Evolutionary conservation across 2,888 invertebrate genomes (phyloP), one percentile per base, ranked within the genome.

Genomic region (Lamproptera curius): DNA sequence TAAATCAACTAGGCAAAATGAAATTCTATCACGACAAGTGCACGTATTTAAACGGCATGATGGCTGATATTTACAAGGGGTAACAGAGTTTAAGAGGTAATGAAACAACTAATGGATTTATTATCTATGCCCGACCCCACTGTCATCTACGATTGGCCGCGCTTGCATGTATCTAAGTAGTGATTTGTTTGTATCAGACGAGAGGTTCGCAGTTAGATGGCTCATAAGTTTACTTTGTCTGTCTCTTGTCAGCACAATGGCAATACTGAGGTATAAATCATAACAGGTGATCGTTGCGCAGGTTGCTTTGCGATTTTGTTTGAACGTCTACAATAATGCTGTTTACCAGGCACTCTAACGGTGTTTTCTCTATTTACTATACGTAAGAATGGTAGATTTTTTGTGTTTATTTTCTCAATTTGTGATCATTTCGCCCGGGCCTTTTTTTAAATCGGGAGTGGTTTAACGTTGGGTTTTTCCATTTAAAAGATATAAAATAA

Each of bases 181-280:
- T 56, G 56, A 57, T 56, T 60, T 60, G 62, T 53, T 57, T 59
- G 65, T 66, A 61, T 58, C 61, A 67, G 67, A 66, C 58, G 63
- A 65, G 65, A 65, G 67, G 60, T 70, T 73, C 70, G 72, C 75
- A 70, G 73, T 71, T 68, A 70, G 67, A 66, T 65, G 66, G 71
- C 73, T 73, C 73, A 77, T 75, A 77, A 73, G 74, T 76, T 70
- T 74, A 61, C 61, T 65, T 65, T 61, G 65, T 63, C 63, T 62
- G 66, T 65, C 57, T 57, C 61, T 57, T 70, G 81, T 82, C 81
- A 81, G 76, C 63, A 82, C 83, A 84, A 84, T 83, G 69, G 79
- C 66, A 60, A 66, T 61, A 56, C 67, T 64, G 59, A 57, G 54
- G 58, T 65, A 79, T 84, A 82, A 82, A 84, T 84, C 82, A 82